Evolutionary conservation across 2,888 invertebrate species (phyloP).

Genomic region (Hypsopygia costalis): DNA sequence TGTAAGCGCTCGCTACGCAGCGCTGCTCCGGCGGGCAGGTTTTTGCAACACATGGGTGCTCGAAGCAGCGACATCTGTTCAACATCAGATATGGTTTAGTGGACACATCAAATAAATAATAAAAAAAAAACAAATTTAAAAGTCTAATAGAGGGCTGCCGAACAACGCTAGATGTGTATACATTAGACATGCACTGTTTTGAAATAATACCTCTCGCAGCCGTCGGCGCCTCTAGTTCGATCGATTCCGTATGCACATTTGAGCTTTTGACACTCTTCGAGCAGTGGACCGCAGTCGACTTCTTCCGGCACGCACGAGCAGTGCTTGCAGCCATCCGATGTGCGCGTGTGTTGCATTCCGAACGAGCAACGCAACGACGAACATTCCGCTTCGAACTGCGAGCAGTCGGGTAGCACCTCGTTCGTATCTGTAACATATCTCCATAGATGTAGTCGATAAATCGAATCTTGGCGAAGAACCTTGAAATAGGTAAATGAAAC

Average conservation of each 20-base stretch:
- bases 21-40: conserved; percentile 82
- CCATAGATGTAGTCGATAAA: not conserved
- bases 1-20: conserved; percentile 84
- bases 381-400: conserved; percentile 82
- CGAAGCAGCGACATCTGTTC: conserved; percentile 53
- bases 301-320: conserved; percentile 70
- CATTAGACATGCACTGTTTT: too few species aligned
- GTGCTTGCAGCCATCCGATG: conserved; percentile 81
- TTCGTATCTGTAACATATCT: conserved; percentile 22
- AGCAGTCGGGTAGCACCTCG: conserved; percentile 66
- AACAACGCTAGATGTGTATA: too few species aligned
- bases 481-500: too few species aligned
- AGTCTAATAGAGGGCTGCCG: too few species aligned
- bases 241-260: conserved; percentile 87
- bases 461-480: not conserved
- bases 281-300: conserved; percentile 78
- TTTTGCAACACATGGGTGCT: conserved; percentile 85
- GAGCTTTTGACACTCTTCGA: conserved; percentile 82
- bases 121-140: too few species aligned
- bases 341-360: conserved; percentile 81
- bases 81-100: not conserved
- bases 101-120: too few species aligned
- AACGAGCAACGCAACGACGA: conserved; percentile 84
- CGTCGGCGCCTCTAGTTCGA: conserved; percentile 37
- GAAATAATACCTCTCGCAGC: conserved; percentile 58